A percentile compares a stretch with the other conserved stretches of the same genome.
Evolutionary conservation across 2,888 invertebrate species (phyloP).

Genomic region (Invenusta paracnida): DNA sequence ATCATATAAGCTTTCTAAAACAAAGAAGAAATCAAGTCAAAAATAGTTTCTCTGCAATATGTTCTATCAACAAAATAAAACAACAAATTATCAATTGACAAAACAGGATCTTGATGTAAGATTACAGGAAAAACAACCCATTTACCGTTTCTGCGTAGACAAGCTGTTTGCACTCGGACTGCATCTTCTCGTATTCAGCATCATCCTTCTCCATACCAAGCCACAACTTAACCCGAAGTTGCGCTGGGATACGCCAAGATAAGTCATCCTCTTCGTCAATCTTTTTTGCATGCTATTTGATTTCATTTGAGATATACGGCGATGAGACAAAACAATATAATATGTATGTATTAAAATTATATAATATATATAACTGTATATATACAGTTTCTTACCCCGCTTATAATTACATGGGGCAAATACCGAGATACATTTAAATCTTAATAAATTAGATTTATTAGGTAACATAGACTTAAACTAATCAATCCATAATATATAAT

Average conservation of each 20-base stretch:
- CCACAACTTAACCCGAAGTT: slow-evolving; percentile 61
- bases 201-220: slow-evolving; percentile 60
- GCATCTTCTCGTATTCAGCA: slow-evolving; percentile 58
- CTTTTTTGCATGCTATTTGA: neutral
- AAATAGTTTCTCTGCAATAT: no score
- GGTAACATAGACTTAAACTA: no score
- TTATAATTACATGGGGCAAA: neutral
- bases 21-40: no score
- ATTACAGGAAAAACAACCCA: no score
- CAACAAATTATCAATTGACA: no score
- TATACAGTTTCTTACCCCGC: neutral
- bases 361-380: neutral
- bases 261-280: slow-evolving; percentile 46
- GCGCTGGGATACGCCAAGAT: slow-evolving; percentile 54
- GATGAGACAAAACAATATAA: neutral
- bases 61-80: no score
- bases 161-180: slow-evolving; percentile 58
- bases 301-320: neutral
- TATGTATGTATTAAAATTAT: neutral
- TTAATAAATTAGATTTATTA: neutral
- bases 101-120: no score
- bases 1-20: no score
- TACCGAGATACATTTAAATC: neutral
- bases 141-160: slow-evolving; percentile 62
- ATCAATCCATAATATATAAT: no score